These are phyloP conservation scores for Ptychoptera albimana DNA, from an alignment of 2,888 invertebrate species.

Conservation along the genomic window DNA sequence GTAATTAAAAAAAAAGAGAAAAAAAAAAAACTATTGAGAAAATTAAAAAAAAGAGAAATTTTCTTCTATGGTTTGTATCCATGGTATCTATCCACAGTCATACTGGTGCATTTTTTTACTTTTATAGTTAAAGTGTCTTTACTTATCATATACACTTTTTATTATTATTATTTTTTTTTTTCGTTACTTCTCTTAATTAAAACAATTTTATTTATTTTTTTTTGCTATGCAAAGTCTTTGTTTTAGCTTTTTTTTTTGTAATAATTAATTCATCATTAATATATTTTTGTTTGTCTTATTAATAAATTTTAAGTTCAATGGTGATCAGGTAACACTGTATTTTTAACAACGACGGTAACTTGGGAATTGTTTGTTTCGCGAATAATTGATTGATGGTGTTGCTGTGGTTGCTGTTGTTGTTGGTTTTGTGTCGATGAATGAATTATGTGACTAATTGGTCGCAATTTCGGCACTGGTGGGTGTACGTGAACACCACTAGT, in stretches of 20 bases:
- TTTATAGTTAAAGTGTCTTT: neutral
- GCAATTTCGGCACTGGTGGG: neutral
- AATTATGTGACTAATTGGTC: neutral
- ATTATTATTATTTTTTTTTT: neutral
- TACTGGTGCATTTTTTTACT: no score
- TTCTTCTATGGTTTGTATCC: no score
- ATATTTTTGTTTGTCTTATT: neutral
- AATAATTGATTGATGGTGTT: slow-evolving; percentile 12
- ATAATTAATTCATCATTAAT: slow-evolving; percentile 4
- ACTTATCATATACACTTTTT: neutral
- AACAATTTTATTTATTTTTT: slow-evolving; percentile 5
- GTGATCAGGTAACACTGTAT: slow-evolving; percentile 34
- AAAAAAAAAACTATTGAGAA: no score
- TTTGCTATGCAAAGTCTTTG: slow-evolving; percentile 2
- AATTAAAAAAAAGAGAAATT: no score
- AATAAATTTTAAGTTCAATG: slow-evolving; percentile 22
- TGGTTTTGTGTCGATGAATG: slow-evolving; percentile 5
- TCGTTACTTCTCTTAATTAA: slow-evolving; percentile 1
- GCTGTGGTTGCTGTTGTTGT: slow-evolving; percentile 9
- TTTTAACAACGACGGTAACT: slow-evolving; percentile 34
- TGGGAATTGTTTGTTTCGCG: slow-evolving; percentile 10
- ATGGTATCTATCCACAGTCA: no score
- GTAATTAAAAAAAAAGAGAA: no score
- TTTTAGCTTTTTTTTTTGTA: slow-evolving; percentile 4
- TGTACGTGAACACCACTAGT: neutral